Evolutionary conservation across 2,797 vertebrate species (phyloP), one percentile per base, ranked within the genome.

Genomic region (Cynopterus sphinx): DNA sequence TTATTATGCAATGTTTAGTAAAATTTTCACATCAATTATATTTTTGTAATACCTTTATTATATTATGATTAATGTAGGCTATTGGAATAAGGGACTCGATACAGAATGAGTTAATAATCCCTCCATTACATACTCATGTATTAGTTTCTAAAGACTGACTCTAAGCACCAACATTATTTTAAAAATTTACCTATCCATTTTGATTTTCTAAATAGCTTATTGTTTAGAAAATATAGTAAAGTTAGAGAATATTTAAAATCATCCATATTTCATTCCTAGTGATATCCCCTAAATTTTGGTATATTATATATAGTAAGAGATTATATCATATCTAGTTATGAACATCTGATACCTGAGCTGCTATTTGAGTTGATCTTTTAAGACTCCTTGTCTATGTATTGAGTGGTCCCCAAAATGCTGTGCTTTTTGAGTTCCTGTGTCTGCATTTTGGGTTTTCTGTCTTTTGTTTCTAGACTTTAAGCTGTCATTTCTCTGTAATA

Each of bases 11-110:
- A 71, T 24, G 75, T 46, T 57, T 91, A 74, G 65, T 78, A 53
- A 63, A 73, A 24, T 92, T 97, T 94, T 61, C 49, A 55, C 65
- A 87, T 81, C 33, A 65, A 11, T 75, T 95, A 49, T 26, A 90
- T 0, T 96, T 97, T 94, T 92, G 15, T 93, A 88, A 91, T 78
- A 73, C 22, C 1, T 1, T 96, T 95, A 82, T 91, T 95, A 75
- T 96, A 73, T 10, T 68, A 43, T 53, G 26, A 75, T 41, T 85
- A 88, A 39, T 53, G 4, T 41, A 94, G 75, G 16, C 33, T 97
- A 81, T 97, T 96, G 92, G 94, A 97, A 97, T 77, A 78, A 97
- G 88, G 63, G 94, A 93, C 68, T 97, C 49, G 77, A 49, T 59
- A 75, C 10, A 78, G 78, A 93, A 82, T 57, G 17, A 81, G 13